Base-by-base conservation (phyloP, 2,888 invertebrate genomes). In the Athrips mouffetella region DNA sequence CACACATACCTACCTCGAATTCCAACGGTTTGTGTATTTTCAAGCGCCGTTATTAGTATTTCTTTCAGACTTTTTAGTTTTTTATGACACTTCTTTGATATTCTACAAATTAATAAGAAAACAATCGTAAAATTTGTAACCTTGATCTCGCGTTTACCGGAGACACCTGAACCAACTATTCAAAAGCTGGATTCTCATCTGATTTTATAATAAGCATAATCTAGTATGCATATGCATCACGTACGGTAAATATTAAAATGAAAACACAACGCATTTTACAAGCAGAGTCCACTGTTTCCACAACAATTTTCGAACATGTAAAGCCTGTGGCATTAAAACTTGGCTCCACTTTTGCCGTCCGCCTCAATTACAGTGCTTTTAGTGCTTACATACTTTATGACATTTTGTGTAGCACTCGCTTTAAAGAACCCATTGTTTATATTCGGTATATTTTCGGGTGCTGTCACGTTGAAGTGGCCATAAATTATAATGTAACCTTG, bases 401-500 rank as follows among this genome's bases (percentile, higher is more conserved):
- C 46, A 51, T 51, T 55, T 52, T 54, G 50, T 51, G 52, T 47
- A 30, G 53, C 58, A 64, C 58, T 55, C 54, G 18, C 29, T 20
- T 41, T 45, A 67, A 66, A 70, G 67, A 61, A 56, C 33, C 55
- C 67, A 75, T 83, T 86, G 85, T 85, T 83, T 82, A 75, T 70
- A 67, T 63, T 65, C 65, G 58, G 60, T 59, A 64, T 67, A 76
- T 76, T 77, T 82, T 73, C 58, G 63, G 67, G 67, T 62, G 60
- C 59, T 77, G 83, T 84, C 83, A 73, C 77, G 59, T 61, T 75
- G 67, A 77, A 88, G 88, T 81, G 80, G 80, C 68, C 57, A 80
- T 87, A 86, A 86, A 87, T 87, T 81, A 83, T 78, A 74, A 74
- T 76, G 79, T 81, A 86, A 83, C 86, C 85, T 85, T 85, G 80